Base-by-base conservation (phyloP, 2,113 vertebrate genomes). In the Corapipo altera region DNA sequence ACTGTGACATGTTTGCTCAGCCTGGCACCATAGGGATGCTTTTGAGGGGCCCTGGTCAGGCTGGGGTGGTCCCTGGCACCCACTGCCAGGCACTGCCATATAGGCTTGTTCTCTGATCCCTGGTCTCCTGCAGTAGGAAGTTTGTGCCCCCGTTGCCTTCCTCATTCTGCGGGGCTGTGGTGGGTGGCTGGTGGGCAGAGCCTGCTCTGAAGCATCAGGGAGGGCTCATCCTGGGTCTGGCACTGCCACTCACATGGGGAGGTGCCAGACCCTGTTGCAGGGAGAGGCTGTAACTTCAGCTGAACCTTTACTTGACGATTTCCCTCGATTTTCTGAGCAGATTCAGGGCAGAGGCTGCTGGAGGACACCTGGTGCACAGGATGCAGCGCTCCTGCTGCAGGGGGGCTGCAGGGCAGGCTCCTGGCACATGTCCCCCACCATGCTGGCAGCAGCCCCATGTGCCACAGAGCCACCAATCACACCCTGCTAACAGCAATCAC, bases 191-290 rank as follows among this genome's bases (percentile, higher is more conserved):
- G 33, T 0, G 5, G 54, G 44, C 88, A 61, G 12, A 66, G 17
- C 24, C 44, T 5, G 9, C 71, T 19, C 66, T 3, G 3, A 9
- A 52, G 12, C 0, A 0, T 11, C 66, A 27, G 52, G 8, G 17
- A 5, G 3, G 19, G 67, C 72, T 41, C 54, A 11, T 6, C 35
- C 69, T 5, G 0, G 43, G 9, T 14, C 58, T 11, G 5, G 9
- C 72, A 49, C 2, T 0, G 26, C n/a, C 4, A 1, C 35, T 2
- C 3, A 0, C 1, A 0, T 2, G 0, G 3, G 49, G 30, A 75
- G 28, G 11, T 66, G 66, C 80, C 51, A 9, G 51, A 7, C 4
- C 3, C 55, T 41, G 23, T 3, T 0, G 5, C 14, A 12, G 14
- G 30, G 35, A 52, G 52, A 27, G 54, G 76, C 67, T 33, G 43